Evolutionary conservation across 2,113 vertebrate species (phyloP), one percentile per base, ranked within the genome.

Genomic region (Gambusia holbrooki): DNA sequence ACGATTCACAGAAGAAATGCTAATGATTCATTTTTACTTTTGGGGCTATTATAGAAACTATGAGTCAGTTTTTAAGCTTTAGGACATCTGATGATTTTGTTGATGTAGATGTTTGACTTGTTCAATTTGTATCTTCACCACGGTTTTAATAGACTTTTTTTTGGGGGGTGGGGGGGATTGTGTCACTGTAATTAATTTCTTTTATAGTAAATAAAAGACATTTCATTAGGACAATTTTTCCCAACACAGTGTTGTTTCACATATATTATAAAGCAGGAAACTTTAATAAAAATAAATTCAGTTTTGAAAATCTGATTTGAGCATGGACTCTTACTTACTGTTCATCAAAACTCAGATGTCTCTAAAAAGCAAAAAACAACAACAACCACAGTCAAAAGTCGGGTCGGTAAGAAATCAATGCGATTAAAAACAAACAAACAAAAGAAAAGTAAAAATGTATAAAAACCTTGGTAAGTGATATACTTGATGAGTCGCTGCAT

Each of bases 301-400:
- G 33, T 67, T 67, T 67, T 5, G 29, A 42, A 42, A 14, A 19
- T n/a, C 7, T 32, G 17, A 33, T 28, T 15, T 17, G 7, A 40
- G 15, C 33, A 4, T 42, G 25, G 11, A 64, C 25, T 0, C 33
- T 66, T 10, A 84, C 92, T 89, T 82, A 93, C 92, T 13, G 33
- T 42, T 83, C 61, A 66, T 0, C 9, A 4, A 15, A 42, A 35
- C 0, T 60, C 66, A 73, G 1, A 4, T 0, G 70, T 74, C 67
- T 93, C 92, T 93, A 3, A 81, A 76, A 78, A 61, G 14, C 32
- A 85, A 70, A 87, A 28, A 15, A 75, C 27, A 2, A 74, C 33
- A 42, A 25, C 64, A 66, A 81, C 13, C 64, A 58, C 5, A 67
- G 19, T 65, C 27, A 42, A 54, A 25, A 19, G 2, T 58, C 8